Base-by-base conservation (phyloP, 2,797 vertebrate genomes). In the Clarias pachynema region DNA sequence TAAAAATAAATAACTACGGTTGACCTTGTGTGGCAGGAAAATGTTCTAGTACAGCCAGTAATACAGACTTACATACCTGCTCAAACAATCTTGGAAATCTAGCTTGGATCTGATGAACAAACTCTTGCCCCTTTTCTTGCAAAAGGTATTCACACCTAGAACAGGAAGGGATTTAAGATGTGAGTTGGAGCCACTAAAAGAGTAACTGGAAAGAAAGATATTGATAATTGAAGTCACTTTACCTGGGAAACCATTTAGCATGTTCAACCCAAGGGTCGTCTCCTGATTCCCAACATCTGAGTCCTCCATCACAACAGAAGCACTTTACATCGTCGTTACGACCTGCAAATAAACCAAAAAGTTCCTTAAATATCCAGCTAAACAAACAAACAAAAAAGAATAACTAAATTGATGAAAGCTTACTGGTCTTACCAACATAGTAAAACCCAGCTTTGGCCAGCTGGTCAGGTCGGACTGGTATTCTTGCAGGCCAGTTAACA, bases 221-320 rank as follows among this genome's bases (percentile, higher is more conserved):
- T 0, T 44, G 4, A 0, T 15, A 70, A 49, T 29, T 20, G 49
- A 44, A 49, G 20, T 10, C 4, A 26, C 49, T 82, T 80, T 86
- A 99, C 98, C 98, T 97, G 85, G 98, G 98, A 95, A 99, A 99
- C 98, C 98, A 99, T 90, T 99, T 99, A 18, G 98, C 98, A 86
- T 99, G 98, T 88, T 99, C 98, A 81, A 99, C 95, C 98, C 98
- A 99, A 0, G 98, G 98, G 89, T 99, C 97, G 88, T 99, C 98
- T 90, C 98, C 98, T 3, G 97, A 97, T 86, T 99, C 98, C 98
- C 98, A 99, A 93, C 98, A 99, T 34, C 98, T 93, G 86, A 99
- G 93, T n/a, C 98, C 98, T 88, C 98, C 98, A 84, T 99, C 98
- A 86, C 98, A 99, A 87, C 97, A 99, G 91, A 99, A 99, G 91